Evolutionary conservation across 2,888 invertebrate species (phyloP), one percentile per base, ranked within the genome.

Genomic region (Cistogaster globosa): DNA sequence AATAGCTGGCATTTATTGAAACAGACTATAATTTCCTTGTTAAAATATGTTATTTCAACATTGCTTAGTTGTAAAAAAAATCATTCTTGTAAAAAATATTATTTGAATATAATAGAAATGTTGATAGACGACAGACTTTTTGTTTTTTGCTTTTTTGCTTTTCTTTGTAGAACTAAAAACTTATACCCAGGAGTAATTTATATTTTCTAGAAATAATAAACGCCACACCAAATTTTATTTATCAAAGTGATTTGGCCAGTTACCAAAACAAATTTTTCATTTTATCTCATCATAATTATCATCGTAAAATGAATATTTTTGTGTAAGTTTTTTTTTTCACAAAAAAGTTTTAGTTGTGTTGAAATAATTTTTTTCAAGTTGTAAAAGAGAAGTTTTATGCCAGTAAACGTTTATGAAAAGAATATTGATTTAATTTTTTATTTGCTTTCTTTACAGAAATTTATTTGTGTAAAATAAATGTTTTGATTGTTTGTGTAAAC

Each of bases 251-350:
- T 76, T 72, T 76, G 81, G 81, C 69, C 42, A 63, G 48, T 45
- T 76, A 76, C 81, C 81, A 82, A 76, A 76, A 82, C 18, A 62
- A 72, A 57, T 69, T 62, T 53, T 62, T 7, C 32, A 42, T 53
- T 68, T 58, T 67, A 74, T 74, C 67, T 55, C 26, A 51, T 72
- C 60, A 60, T 81, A 48, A 74, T 42, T 22, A 63, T 53, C n/a
- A 57, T 79, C 48, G 57, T 62, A 67, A 68, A 51, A 53, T 55
- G 20, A 74, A 55, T 32, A 60, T 68, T 74, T 60, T 65, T 9
- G 42, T 57, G 16, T 45, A 3, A 11, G 55, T 53, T 76, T 55
- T 18, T 62, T 38, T 32, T 32, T 42, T 12, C 12, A 12, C 4
- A n/a, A 5, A 32, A 11, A 22, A 32, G 14, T 62, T 26, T n/a